Percentiles rank a stretch among this genome's conserved stretches.
phyloP scores from a whole-genome alignment of 30 jellyfish, hydroid and myxozoan species.

The Chrysaora quinquecirrha region DNA sequence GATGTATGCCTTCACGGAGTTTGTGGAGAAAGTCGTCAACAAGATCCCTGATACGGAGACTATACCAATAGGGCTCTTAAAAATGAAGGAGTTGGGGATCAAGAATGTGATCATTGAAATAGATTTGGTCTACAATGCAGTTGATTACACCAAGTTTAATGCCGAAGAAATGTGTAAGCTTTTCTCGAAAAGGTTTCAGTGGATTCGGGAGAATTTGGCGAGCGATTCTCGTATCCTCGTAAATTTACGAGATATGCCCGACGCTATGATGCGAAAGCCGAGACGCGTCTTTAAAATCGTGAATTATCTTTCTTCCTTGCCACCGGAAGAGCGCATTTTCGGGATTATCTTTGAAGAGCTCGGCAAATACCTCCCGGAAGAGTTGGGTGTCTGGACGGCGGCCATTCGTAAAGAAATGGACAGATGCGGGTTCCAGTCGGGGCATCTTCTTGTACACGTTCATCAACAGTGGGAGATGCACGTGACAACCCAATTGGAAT shows the following conservation, averaged over 20 bases:
- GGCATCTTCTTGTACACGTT: conserved; percentile 80
- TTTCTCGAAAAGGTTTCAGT: conserved; percentile 45
- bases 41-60: conserved; percentile 54
- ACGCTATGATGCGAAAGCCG: conserved; percentile 66
- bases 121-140: conserved; percentile 60
- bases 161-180: conserved; percentile 31
- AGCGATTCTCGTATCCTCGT: conserved; percentile 39
- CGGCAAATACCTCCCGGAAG: conserved; percentile 75
- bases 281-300: conserved; percentile 66
- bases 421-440: conserved; percentile 64
- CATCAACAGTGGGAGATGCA: conserved; percentile 82
- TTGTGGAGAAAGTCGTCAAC: conserved; percentile 50
- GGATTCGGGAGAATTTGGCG: conserved; percentile 63
- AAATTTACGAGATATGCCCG: conserved; percentile 71
- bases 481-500: conserved; percentile 46
- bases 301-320: conserved; percentile 66
- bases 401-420: conserved; percentile 80
- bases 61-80: conserved; percentile 73
- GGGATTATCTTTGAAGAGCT: conserved; percentile 64
- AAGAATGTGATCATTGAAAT: conserved; percentile 63
- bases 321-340: conserved; percentile 50
- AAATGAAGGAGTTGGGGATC: conserved; percentile 68
- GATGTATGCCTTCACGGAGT: conserved; percentile 66
- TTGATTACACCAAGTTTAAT: conserved; percentile 43
- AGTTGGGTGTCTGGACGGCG: conserved; percentile 77